A percentile compares a stretch with the other conserved stretches of the same genome.
phyloP scores from a whole-genome alignment of 2,888 invertebrate species.

The Rhogogaster chlorosoma region DNA sequence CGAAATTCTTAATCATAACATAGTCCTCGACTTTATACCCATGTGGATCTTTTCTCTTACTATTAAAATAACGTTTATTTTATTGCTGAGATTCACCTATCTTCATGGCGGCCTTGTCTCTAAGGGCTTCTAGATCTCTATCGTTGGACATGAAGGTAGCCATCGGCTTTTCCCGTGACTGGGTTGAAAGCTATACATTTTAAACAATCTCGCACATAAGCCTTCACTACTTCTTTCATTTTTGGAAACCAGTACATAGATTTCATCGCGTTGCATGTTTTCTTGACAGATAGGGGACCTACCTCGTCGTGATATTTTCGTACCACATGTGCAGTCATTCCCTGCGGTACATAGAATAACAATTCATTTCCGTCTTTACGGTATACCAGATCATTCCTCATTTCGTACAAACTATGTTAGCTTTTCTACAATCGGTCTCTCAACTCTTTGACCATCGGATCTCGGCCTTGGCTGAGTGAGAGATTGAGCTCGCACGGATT shows the following conservation, averaged over 20 bases:
- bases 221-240: constrained; percentile 51
- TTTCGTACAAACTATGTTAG: neutral
- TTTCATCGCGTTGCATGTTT: constrained; percentile 48
- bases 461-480: neutral
- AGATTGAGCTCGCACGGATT: neutral
- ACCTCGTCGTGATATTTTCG: constrained; percentile 56
- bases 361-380: neutral
- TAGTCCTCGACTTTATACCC: no score
- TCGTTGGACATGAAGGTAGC: no score
- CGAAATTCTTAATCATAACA: no score
- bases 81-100: no score
- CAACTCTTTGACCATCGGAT: neutral
- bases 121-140: no score
- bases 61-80: no score
- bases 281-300: constrained; percentile 57
- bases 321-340: neutral
- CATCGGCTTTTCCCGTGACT: constrained; percentile 52
- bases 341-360: neutral
- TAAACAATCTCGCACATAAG: constrained; percentile 55
- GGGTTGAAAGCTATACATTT: constrained; percentile 58
- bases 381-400: neutral
- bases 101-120: no score
- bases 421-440: neutral
- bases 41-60: no score
- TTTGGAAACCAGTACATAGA: constrained; percentile 56